Percentiles rank a stretch among this genome's conserved stretches.
Conservation (phyloP, 23 tunicate species). For the Pegea sp. region DNA sequence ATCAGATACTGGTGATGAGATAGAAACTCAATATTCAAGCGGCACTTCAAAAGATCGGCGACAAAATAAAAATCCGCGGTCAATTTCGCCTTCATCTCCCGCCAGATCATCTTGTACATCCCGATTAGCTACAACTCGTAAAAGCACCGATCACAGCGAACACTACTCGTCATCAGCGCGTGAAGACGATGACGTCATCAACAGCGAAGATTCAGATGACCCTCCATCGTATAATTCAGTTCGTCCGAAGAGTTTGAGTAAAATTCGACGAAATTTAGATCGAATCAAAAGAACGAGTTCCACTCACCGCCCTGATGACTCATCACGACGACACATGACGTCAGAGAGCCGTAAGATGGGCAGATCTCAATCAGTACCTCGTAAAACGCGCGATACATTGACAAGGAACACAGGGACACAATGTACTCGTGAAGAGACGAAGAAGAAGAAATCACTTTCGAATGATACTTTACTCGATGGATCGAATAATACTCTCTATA, state of each 20-base stretch:
- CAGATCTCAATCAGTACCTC: conserved; percentile 1
- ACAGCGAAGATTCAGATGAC: conserved; percentile 21
- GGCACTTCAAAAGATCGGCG: too few relatives aligned
- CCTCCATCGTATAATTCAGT: conserved; percentile 51
- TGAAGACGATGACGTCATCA: conserved; percentile 4
- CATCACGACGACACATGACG: too few relatives aligned
- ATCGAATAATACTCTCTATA: conserved; percentile 10
- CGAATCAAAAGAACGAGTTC: conserved; percentile 34
- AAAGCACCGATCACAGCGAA: conserved; percentile 5
- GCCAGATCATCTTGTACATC: too few relatives aligned
- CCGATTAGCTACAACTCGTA: too few relatives aligned
- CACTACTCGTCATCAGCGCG: conserved; percentile 5
- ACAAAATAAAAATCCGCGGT: too few relatives aligned
- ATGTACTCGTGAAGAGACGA: too few relatives aligned
- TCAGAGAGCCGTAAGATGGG: conserved; percentile 11
- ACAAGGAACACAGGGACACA: too few relatives aligned
- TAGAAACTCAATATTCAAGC: too few relatives aligned
- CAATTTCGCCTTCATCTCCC: too few relatives aligned
- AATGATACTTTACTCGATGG: conserved; percentile 11
- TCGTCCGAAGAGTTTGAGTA: conserved; percentile 15
- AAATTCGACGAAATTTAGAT: conserved; percentile 32
- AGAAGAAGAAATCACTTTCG: conserved; percentile 4
- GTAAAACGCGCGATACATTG: conserved; percentile 2
- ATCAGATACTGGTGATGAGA: conserved; percentile 36
- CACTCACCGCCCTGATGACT: conserved; percentile 6